Evolutionary conservation across 2,113 vertebrate species (phyloP).

Genomic region (Pachycephala philippinensis): DNA sequence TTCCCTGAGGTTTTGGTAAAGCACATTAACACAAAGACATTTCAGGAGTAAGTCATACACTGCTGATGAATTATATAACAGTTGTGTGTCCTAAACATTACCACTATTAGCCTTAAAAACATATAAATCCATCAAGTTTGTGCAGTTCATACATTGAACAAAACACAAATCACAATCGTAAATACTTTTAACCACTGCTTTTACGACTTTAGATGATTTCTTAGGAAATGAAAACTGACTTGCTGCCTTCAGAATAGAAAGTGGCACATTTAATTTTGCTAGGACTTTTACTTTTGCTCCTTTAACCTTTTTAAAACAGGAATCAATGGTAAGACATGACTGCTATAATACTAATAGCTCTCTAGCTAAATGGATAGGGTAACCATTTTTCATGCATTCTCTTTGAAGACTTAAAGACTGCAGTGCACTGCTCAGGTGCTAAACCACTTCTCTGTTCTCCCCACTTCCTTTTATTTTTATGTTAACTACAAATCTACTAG

Average conservation of each 20-base stretch:
- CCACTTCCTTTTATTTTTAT: neutral
- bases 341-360: neutral
- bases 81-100: neutral
- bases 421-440: neutral
- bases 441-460: neutral
- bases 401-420: neutral
- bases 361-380: neutral
- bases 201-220: neutral
- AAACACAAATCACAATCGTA: neutral
- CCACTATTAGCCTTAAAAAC: neutral
- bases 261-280: neutral
- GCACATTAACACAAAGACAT: neutral
- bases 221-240: neutral
- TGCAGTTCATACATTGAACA: neutral
- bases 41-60: neutral
- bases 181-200: neutral
- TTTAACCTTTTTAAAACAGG: neutral
- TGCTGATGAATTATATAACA: neutral
- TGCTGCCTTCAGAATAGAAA: neutral
- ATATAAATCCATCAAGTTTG: neutral
- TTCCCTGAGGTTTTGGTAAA: neutral
- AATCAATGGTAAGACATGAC: neutral
- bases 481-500: neutral
- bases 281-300: neutral
- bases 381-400: neutral